Percentiles rank a stretch among this genome's conserved stretches.
These are phyloP conservation scores for Lochmaea capreae DNA, from an alignment of 2,888 invertebrate genomes.

Conservation along the genomic window DNA sequence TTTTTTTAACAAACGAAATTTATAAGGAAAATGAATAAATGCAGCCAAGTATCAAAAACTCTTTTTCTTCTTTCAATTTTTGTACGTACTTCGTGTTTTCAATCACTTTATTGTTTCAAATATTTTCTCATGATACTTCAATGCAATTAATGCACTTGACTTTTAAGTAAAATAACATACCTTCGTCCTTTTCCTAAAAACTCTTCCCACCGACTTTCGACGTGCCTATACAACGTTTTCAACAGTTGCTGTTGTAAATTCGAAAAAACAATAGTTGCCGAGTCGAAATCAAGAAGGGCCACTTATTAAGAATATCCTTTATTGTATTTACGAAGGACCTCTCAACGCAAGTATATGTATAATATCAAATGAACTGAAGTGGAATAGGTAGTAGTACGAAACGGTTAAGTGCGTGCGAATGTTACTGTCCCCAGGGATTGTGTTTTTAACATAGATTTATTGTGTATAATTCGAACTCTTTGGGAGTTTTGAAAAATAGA, in stretches of 20 bases:
- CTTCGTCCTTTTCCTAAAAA: conserved; percentile 5
- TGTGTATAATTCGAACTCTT: neutral
- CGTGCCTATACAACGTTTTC: conserved; percentile 5
- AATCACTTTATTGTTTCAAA: neutral
- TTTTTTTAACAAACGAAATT: no score
- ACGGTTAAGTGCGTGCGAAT: conserved; percentile 6
- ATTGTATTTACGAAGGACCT: conserved; percentile 21
- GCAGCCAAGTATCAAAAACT: neutral
- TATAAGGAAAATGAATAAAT: no score
- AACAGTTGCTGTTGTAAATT: conserved; percentile 7
- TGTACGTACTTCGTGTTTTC: neutral
- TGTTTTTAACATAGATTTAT: neutral
- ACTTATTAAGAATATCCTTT: conserved; percentile 33
- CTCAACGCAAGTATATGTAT: neutral
- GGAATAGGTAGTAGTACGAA: neutral
- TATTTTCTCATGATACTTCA: conserved; percentile 4
- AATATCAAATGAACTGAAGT: neutral
- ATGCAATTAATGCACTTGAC: neutral
- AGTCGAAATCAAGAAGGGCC: conserved; percentile 32
- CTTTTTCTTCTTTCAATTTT: neutral
- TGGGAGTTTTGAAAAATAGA: no score
- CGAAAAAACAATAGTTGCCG: neutral
- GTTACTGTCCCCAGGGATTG: conserved; percentile 1
- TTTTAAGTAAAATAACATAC: conserved; percentile 11
- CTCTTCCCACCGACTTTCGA: conserved; percentile 1